Base-by-base conservation (phyloP, 1,140 invertebrate species). In the Scaptomyza montana region DNA sequence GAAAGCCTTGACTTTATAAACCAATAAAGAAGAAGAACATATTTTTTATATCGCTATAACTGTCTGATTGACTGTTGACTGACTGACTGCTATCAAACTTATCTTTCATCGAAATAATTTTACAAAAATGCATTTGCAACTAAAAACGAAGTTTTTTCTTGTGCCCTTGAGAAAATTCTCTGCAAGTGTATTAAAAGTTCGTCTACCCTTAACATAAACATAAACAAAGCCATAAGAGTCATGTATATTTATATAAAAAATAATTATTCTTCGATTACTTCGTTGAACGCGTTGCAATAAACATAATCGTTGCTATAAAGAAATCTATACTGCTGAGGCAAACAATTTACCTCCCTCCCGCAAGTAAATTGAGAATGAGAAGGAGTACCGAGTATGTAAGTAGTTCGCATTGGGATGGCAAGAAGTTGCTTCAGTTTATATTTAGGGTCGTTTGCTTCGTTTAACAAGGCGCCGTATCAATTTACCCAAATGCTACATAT, bases 401-500 rank as follows among this genome's bases (percentile, higher is more conserved):
- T 43, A 43, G 54, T 28, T 16, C 9, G 8, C 2, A 13, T 19
- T 10, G 39, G 9, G 39, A 43, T 25, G 39, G 3, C 2, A 4
- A 4, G 39, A n/a, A n/a, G 39, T 3, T n/a, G 39, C 12, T 39
- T 39, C 13, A 30, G 12, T 19, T 13, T 55, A 25, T 63, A 46
- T 45, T 45, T 19, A n/a, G 56, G n/a, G 43, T 36, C 45, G 41
- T 73, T 36, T 54, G 28, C 45, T 61, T 74, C 65, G 56, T 72
- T 72, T 72, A 33, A 54, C 36, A 59, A 70, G 72, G 66, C 57
- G 66, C 65, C 76, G 72, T 87, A 89, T 87, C 82, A 87, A 79
- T 89, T 87, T 87, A 79, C 75, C 73, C 68, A 74, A 82, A 85
- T 59, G 47, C 12, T n/a, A n/a, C 8, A 45, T 50, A 12, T 62